Percentiles rank a stretch among this genome's conserved stretches.
Evolutionary conservation across 2,113 vertebrate genomes (phyloP).

Genomic region (Rhinichthys klamathensis): DNA sequence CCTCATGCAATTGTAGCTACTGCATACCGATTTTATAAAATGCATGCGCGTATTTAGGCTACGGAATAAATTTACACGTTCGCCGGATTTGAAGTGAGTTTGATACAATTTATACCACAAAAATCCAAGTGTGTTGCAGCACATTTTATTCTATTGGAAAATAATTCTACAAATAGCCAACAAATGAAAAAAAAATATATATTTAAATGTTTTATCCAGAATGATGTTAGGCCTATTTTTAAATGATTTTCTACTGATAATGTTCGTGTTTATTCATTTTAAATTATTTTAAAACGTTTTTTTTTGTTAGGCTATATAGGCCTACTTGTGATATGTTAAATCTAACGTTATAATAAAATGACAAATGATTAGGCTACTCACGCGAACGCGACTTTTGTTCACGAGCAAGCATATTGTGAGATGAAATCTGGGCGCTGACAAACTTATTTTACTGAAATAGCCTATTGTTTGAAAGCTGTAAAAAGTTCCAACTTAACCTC

Average conservation of each 20-base stretch:
- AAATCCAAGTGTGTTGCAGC: neutral
- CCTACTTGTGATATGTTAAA: neutral
- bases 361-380: neutral
- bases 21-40: neutral
- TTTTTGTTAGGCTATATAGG: neutral
- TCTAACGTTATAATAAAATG: neutral
- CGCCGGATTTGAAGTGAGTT: neutral
- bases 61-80: constrained; percentile 1
- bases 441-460: neutral
- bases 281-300: neutral
- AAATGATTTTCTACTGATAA: neutral
- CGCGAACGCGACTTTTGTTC: neutral
- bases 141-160: neutral
- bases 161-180: neutral
- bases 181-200: neutral
- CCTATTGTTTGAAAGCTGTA: neutral
- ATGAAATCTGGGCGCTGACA: neutral
- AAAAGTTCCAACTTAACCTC: neutral
- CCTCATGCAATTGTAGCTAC: constrained; percentile 16
- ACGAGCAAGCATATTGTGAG: neutral
- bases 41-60: neutral
- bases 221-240: neutral
- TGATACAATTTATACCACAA: neutral
- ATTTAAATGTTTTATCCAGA: neutral
- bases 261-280: neutral